Conservation (phyloP, 1,140 invertebrate species). For the Acromyrmex echinatior region DNA sequence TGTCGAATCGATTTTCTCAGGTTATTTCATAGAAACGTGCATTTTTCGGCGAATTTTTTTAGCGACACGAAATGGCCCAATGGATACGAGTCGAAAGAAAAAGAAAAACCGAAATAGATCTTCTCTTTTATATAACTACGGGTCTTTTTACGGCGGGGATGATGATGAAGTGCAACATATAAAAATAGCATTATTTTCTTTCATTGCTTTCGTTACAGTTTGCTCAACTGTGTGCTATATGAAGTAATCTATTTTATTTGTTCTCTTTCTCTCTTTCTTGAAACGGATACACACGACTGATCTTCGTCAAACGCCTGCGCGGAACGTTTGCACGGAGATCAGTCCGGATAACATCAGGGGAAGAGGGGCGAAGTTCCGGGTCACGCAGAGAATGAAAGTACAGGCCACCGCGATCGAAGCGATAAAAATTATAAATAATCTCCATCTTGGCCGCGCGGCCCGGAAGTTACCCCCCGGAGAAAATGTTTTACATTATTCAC, state of each 20-base stretch:
- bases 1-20: neutral
- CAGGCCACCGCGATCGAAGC: slow-evolving; percentile 35
- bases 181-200: slow-evolving; percentile 79
- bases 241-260: slow-evolving; percentile 75
- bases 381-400: slow-evolving; percentile 49
- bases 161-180: slow-evolving; percentile 76
- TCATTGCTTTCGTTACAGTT: slow-evolving; percentile 78
- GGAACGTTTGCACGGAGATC: slow-evolving; percentile 59
- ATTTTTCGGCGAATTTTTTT: slow-evolving; percentile 12
- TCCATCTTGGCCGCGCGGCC: slow-evolving; percentile 40
- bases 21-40: neutral
- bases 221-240: slow-evolving; percentile 73
- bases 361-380: slow-evolving; percentile 3
- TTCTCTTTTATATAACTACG: slow-evolving; percentile 69
- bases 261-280: slow-evolving; percentile 63
- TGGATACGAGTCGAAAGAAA: slow-evolving; percentile 48
- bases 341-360: slow-evolving; percentile 56
- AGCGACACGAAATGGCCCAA: slow-evolving; percentile 68
- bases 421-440: slow-evolving; percentile 48
- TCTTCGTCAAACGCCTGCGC: slow-evolving; percentile 41
- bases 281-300: slow-evolving; percentile 63
- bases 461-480: slow-evolving; percentile 25
- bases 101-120: slow-evolving; percentile 55
- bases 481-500: slow-evolving; percentile 53
- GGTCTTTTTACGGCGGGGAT: slow-evolving; percentile 69